These are phyloP conservation scores for Phenganax stokvisi DNA, from an alignment of 92 coral and sea anemone genomes.

Conservation along the genomic window DNA sequence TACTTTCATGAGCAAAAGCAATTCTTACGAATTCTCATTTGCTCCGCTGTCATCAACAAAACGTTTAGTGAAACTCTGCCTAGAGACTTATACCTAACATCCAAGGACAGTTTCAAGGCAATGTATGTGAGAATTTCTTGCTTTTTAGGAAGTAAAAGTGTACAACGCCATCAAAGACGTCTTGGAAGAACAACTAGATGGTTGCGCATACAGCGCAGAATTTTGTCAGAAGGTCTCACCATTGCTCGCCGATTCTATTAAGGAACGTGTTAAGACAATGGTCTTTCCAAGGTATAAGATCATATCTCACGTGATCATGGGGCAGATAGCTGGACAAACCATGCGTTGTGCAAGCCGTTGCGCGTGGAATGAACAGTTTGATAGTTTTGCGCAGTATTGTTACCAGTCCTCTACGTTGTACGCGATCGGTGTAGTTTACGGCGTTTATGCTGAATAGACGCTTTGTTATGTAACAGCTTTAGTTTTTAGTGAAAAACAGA, in stretches of 20 bases:
- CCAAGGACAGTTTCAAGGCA: neutral
- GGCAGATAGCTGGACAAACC: conserved; percentile 69
- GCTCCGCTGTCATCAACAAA: no score
- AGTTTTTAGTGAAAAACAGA: neutral
- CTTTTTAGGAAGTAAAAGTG: conserved; percentile 62
- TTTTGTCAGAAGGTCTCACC: conserved; percentile 56
- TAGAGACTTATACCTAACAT: neutral
- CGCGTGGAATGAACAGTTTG: conserved; percentile 75
- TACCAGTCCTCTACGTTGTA: conserved; percentile 62
- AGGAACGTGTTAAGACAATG: conserved; percentile 78
- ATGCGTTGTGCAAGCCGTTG: conserved; percentile 76
- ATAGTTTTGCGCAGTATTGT: conserved; percentile 69
- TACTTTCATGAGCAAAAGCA: no score
- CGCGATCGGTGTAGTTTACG: conserved; percentile 83
- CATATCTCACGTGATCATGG: conserved; percentile 81
- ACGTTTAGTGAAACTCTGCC: no score
- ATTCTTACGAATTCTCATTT: no score
- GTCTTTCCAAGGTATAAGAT: conserved; percentile 86
- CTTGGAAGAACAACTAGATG: conserved; percentile 60
- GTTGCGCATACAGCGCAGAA: conserved; percentile 60
- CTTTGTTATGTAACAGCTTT: neutral
- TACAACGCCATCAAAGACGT: conserved; percentile 71
- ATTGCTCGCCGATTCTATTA: conserved; percentile 63
- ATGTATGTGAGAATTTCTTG: neutral
- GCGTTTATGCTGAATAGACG: conserved; percentile 66